These are phyloP conservation scores for Podarcis lilfordi DNA, from an alignment of 2,797 vertebrate genomes.

Conservation along the genomic window DNA sequence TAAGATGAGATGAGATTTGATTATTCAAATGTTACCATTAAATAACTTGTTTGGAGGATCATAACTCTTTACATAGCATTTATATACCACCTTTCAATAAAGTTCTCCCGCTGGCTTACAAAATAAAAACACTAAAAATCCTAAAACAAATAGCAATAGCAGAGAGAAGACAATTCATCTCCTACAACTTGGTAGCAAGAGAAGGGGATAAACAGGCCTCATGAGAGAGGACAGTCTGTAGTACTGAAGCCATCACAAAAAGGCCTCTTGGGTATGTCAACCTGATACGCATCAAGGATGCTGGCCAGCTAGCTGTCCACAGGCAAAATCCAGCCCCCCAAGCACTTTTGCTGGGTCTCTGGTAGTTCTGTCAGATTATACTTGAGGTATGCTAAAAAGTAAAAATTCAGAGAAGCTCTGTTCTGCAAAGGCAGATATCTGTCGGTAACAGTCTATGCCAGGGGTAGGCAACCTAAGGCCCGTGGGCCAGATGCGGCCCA, in stretches of 20 bases:
- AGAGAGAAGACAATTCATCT: not conserved
- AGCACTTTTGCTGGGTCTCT: not conserved
- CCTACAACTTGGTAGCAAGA: not conserved
- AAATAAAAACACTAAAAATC: not conserved
- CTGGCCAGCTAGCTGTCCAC: not conserved
- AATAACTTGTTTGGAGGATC: no score
- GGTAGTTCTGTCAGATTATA: not conserved
- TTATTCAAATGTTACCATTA: not conserved
- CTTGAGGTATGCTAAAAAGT: not conserved
- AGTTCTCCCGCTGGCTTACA: not conserved
- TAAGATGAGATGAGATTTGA: no score
- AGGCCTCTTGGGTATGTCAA: not conserved
- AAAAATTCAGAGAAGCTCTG: not conserved
- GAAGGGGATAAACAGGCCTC: not conserved
- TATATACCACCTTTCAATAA: not conserved
- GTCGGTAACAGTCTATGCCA: not conserved
- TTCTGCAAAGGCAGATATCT: not conserved
- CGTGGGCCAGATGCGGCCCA: no score
- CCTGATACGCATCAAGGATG: not conserved
- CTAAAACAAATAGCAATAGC: not conserved
- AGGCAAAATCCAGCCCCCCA: not conserved
- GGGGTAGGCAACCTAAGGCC: no score
- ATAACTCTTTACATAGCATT: no score
- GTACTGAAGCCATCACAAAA: not conserved
- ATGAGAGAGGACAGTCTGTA: not conserved